Evolutionary conservation across 2,888 invertebrate species (phyloP), one percentile per base, ranked within the genome.

Genomic region (Pherbina coryleti): DNA sequence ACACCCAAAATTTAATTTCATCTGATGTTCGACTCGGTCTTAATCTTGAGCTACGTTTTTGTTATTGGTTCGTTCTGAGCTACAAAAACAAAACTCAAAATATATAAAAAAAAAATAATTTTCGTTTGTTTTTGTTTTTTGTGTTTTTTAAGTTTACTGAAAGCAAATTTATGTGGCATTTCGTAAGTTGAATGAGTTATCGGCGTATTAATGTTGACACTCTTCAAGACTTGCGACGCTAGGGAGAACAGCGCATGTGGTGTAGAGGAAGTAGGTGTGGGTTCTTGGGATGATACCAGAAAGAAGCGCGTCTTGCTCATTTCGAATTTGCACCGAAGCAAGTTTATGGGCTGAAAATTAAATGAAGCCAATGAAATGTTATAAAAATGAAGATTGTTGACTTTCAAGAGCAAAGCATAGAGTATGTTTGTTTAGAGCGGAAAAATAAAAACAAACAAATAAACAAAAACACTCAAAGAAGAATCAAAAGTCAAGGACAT

Each of bases 161-260:
- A 55, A 55, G 19, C 17, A 19, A 55, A 55, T 55, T 55, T 25
- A 62, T 62, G 62, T 62, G 62, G 62, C 25, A 28, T 49, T 69
- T 69, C 44, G 22, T 69, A 28, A 28, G 49, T 31, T 69, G 22
- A 60, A 60, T 28, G 49, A 69, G 49, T 69, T 69, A 69, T 69
- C 69, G 69, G 44, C 49, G 19, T 22, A 69, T 69, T 44, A 69
- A 22, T 44, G 69, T 69, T 69, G 69, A 69, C 69, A 69, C 44
- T 49, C 19, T 44, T 44, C 14, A 19, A 66, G 44, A 11, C 44
- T 37, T 3, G 25, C 22, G 69, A 25, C 5, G 69, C 11, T 49
- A 31, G 28, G 25, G 25, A 28, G 1, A 0, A 60, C 17, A 7
- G 9, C 17, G 9, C 17, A 19, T 28, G 60, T 4, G 14, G 28